Base-by-base conservation (phyloP, 2,113 vertebrate species). In the Platycercus adscitus region DNA sequence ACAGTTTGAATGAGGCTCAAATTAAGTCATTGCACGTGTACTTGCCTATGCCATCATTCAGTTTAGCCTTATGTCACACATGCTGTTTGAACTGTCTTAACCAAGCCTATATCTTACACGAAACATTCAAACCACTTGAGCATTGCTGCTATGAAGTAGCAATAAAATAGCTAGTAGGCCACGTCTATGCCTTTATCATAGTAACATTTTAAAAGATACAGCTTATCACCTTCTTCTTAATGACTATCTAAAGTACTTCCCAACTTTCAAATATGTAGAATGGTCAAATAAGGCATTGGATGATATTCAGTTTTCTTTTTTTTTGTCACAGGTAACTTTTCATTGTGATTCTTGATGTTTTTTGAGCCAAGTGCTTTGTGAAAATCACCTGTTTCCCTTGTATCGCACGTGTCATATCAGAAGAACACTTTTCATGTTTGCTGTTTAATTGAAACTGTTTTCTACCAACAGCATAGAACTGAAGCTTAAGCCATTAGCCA, bases 31-130 rank as follows among this genome's bases (percentile, higher is more conserved):
- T 37, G 29, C 37, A 72, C 5, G 3, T 79, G 9, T 29, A 46
- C 9, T 53, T 94, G 29, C 15, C n/a, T 16, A 18, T 37, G 64
- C 4, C 2, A 4, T 84, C 17, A 12, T 69, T 66, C 63, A 65
- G 1, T 61, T 80, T 61, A 17, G 13, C 23, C 19, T 33, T 66
- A 55, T 9, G 53, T 41, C 81, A 53, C 29, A 16, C 26, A 15
- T 35, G 20, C 8, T 26, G 7, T 69, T 80, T 60, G 75, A 86
- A 61, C 47, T 58, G 20, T 23, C 37, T 72, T 35, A 87, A 60
- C 8, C 29, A 63, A 35, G 15, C 29, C 43, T 63, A 3, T 31
- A 37, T 23, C 17, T 73, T 58, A 26, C 0, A 0, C 25, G 44
- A 81, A 92, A 75, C 1, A 1, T 56, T 86, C 77, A 81, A 64